Base-by-base conservation (phyloP, 2,888 invertebrate species). In the Ditula angustiorana region DNA sequence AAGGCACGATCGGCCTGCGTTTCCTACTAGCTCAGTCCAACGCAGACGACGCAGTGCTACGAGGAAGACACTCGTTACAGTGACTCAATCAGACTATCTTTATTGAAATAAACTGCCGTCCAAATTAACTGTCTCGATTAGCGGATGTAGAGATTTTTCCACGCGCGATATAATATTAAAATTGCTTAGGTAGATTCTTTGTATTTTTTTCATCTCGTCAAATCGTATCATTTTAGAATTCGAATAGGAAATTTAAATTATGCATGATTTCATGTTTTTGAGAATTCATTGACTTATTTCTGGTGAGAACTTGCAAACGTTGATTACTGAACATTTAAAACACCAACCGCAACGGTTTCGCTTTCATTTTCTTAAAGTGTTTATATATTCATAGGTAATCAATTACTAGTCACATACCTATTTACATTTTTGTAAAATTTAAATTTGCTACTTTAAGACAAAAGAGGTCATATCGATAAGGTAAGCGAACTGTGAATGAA, bases 31-130 rank as follows among this genome's bases (percentile, higher is more conserved):
- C 74, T 71, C 70, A 41, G 47, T 55, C 72, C 77, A 74, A 77
- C 70, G 73, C 71, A 66, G 67, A 71, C 77, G 75, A 77, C 70
- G 73, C 71, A 66, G 67, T 66, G 71, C 70, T 76, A 84, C 78
- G 78, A 89, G 89, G 90, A 91, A 88, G 87, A 78, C 80, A 77
- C 85, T 87, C 79, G 82, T 90, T 88, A 88, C 76, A 79, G 75
- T 69, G 74, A 77, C 77, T 78, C 46, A 33, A 58, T 82, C 79
- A 79, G 73, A 78, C 74, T 71, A 73, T 76, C 75, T 76, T 60
- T 71, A 79, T 79, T 81, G 75, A 80, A 79, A 77, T 74, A 71
- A 77, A 76, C 67, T 67, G 66, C 67, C 67, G 58, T 63, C 30
- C 30, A 53, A 49, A 57, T 58, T 53, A 61, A 53, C 59, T 52